phyloP scores from a whole-genome alignment of 2,797 vertebrate species.

The Hemitrygon akajei region DNA sequence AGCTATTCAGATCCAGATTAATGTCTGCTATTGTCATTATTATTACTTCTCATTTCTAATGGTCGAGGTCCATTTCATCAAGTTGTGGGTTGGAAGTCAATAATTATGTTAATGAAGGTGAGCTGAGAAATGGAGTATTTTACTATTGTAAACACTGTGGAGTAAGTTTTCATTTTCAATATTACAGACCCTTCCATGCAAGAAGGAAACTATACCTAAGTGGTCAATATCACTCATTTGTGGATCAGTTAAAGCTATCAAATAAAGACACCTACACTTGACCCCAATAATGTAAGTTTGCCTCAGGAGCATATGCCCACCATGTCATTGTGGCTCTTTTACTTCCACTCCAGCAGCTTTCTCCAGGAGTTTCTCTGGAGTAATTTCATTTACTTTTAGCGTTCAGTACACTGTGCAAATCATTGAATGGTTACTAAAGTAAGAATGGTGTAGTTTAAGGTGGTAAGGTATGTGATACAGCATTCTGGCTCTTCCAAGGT shows the following conservation, averaged over 20 bases:
- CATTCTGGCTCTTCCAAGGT: too few relatives aligned
- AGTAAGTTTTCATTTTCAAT: neutral
- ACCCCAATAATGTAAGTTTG: neutral
- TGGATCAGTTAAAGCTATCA: constrained; percentile 7
- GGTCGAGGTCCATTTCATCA: neutral
- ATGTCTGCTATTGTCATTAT: neutral
- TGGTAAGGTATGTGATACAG: neutral
- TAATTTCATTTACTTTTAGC: neutral
- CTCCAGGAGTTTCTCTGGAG: neutral
- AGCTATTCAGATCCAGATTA: neutral
- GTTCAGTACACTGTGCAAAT: neutral
- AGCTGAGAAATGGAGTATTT: neutral
- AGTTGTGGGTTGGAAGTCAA: neutral
- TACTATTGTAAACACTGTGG: neutral
- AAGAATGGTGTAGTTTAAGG: neutral
- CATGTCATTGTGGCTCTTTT: neutral
- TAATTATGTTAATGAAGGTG: neutral
- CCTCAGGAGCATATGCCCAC: neutral
- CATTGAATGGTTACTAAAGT: neutral
- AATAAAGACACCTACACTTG: neutral
- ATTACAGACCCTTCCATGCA: neutral
- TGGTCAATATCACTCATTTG: neutral
- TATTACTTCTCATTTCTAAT: neutral
- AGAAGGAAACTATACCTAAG: neutral
- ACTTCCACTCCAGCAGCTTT: neutral